Evolutionary conservation across 2,113 vertebrate species (phyloP), one percentile per base, ranked within the genome.

Genomic region (Alligator sinensis): DNA sequence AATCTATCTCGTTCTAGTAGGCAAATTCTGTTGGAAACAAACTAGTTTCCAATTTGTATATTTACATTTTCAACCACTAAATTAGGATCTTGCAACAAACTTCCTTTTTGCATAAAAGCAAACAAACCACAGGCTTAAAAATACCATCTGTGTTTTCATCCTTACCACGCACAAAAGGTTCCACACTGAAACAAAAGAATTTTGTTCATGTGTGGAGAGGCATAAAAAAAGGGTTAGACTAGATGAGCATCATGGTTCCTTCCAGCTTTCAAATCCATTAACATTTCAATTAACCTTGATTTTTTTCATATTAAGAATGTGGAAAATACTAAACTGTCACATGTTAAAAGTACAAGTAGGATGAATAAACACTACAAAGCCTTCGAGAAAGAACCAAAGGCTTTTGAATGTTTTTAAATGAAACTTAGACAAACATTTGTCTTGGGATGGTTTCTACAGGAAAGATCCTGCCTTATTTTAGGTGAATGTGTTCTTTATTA

Each of bases 31-130:
- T 1, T 34, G 10, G 76, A 80, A 11, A 4, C 34, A 13, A 17
- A 3, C 3, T 8, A 3, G 4, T 74, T 74, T 70, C 7, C 1
- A 3, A 84, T 4, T 77, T 0, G 16, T 17, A 9, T 4, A 80
- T 55, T 89, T 38, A 57, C 7, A 30, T 76, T 47, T 59, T 85
- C 28, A 88, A 84, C 63, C 28, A 2, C 77, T 66, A 28, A 10
- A 24, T 76, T 18, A 18, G 2, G 64, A n/a, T 8, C 63, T 84
- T 76, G 80, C 4, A 80, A 5, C 27, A 87, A 22, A 15, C 60
- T 14, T 24, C 77, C 28, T 76, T 9, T 34, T 4, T 21, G 22
- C 15, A 57, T 64, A 25, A 70, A 82, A 81, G 70, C 38, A 77
- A 1, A 2, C n/a, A 70, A 34, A 30, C 17, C 19, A 18, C 5